Conservation (phyloP, 2,113 vertebrate species). For the Phoxinus phoxinus region DNA sequence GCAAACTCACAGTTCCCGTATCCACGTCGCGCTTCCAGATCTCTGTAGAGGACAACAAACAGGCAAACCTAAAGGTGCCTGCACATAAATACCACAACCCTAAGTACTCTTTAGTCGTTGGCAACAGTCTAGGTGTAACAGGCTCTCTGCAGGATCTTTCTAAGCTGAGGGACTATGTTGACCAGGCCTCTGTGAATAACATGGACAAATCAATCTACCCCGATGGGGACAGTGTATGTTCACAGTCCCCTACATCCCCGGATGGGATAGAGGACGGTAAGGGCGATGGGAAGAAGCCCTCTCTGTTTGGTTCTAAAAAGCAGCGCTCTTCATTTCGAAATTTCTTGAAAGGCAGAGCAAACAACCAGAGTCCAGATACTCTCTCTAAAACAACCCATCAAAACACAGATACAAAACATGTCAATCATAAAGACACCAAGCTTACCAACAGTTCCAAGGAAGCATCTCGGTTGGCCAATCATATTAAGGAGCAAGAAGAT, state of each 20-base stretch:
- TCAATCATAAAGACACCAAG: slow-evolving; percentile 40
- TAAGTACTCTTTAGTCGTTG: slow-evolving; percentile 89
- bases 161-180: slow-evolving; percentile 40
- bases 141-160: slow-evolving; percentile 75
- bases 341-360: slow-evolving; percentile 69
- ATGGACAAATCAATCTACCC: slow-evolving; percentile 42
- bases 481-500: not conserved
- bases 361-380: slow-evolving; percentile 50
- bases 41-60: slow-evolving; percentile 63
- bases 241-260: slow-evolving; percentile 21
- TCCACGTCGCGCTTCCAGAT: slow-evolving; percentile 75
- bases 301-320: slow-evolving; percentile 54
- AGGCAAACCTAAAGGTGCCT: slow-evolving; percentile 77
- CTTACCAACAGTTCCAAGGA: slow-evolving; percentile 25
- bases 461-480: not conserved
- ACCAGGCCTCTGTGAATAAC: slow-evolving; percentile 45
- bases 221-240: not conserved
- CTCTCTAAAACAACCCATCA: slow-evolving; percentile 39
- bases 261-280: slow-evolving; percentile 54
- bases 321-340: slow-evolving; percentile 71
- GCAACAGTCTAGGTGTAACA: slow-evolving; percentile 68
- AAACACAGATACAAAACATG: slow-evolving; percentile 19
- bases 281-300: slow-evolving; percentile 55
- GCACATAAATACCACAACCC: slow-evolving; percentile 94
- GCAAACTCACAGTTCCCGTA: slow-evolving; percentile 59